Percentiles rank a stretch among this genome's conserved stretches.
Conservation (phyloP, 23 tunicate genomes). For the Phallusia fumigata region DNA sequence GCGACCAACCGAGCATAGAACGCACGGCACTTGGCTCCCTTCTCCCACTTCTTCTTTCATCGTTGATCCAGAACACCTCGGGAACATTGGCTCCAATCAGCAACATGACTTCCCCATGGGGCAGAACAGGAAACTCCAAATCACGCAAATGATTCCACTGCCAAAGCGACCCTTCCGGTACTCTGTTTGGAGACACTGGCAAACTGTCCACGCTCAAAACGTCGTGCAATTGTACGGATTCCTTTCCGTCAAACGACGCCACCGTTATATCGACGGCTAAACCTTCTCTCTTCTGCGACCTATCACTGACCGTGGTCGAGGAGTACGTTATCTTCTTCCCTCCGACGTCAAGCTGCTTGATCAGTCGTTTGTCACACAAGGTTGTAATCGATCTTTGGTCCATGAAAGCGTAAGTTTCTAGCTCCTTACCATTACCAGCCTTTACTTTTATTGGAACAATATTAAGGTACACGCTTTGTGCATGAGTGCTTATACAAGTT, state of each 20-base stretch:
- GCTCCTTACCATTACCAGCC: background rate
- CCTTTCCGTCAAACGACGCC: background rate
- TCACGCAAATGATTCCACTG: background rate
- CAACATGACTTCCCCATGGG: constrained; percentile 12
- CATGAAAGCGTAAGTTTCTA: background rate
- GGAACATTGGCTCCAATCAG: constrained; percentile 26
- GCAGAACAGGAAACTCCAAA: constrained; percentile 3
- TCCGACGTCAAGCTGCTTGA: background rate
- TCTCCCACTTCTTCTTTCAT: background rate
- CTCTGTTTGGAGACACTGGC: background rate
- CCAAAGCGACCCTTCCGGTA: constrained; percentile 11
- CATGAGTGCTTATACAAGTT: constrained; percentile 6
- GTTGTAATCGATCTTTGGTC: background rate
- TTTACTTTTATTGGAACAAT: background rate
- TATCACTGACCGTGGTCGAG: background rate
- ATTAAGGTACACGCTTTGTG: background rate
- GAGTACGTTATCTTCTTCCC: constrained; percentile 1
- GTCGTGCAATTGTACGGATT: background rate
- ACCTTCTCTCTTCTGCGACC: background rate
- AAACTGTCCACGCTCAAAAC: background rate
- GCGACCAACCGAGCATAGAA: constrained; percentile 7
- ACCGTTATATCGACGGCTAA: background rate
- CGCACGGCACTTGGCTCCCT: constrained; percentile 15
- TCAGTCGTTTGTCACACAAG: background rate
- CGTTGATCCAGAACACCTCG: background rate